phyloP scores from a whole-genome alignment of 2,113 vertebrate genomes.

The Cisticola juncidis region DNA sequence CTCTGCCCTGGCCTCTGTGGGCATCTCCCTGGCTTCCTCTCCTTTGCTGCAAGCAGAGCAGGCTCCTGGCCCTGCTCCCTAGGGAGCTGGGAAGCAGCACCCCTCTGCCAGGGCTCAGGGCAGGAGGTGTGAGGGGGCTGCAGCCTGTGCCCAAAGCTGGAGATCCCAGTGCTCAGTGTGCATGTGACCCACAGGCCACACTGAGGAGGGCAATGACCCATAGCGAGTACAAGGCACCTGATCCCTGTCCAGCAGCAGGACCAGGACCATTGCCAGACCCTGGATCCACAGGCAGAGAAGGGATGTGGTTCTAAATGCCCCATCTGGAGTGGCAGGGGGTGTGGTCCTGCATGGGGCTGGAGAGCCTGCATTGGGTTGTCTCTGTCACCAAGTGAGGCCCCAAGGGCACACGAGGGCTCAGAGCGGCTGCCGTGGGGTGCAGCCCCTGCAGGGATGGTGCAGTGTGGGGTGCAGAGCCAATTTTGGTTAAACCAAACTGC shows the following conservation, averaged over 20 bases:
- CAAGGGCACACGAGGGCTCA: background rate
- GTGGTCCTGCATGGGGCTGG: background rate
- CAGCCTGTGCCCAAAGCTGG: background rate
- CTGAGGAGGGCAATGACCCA: background rate
- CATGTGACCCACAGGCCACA: accelerated
- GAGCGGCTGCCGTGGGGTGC: background rate
- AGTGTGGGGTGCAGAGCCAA: background rate
- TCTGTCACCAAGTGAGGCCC: background rate
- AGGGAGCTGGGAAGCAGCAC: background rate
- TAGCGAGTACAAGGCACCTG: accelerated
- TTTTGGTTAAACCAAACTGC: background rate
- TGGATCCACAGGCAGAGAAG: background rate
- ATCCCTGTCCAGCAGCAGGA: background rate
- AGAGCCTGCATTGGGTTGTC: background rate
- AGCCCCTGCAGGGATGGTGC: background rate
- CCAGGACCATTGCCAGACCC: background rate
- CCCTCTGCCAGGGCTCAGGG: background rate
- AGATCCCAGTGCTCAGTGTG: background rate
- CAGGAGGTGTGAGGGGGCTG: background rate
- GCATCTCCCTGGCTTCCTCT: background rate
- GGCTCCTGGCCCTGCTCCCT: background rate
- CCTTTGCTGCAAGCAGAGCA: background rate
- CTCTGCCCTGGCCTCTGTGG: background rate
- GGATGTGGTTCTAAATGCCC: background rate
- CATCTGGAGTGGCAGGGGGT: background rate